These are phyloP conservation scores for Odontocerum albicorne DNA, from an alignment of 2,888 invertebrate species.

Conservation along the genomic window DNA sequence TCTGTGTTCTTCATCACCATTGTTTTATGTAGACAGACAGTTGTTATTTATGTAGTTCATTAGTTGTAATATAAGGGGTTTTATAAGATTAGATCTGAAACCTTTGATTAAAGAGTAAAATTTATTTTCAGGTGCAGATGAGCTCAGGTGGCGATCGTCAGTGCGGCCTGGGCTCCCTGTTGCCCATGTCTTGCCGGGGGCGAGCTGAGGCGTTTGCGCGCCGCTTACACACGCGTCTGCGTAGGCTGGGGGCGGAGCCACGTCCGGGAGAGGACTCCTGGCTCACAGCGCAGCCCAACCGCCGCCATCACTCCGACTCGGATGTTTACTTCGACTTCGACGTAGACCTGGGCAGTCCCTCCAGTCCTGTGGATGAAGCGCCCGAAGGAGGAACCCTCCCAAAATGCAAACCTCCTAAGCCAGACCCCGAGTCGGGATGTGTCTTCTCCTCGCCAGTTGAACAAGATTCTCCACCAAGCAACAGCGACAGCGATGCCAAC, in stretches of 20 bases:
- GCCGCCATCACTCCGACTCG: constrained; percentile 45
- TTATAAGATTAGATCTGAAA: no score
- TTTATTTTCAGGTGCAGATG: constrained; percentile 56
- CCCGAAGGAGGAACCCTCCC: constrained; percentile 59
- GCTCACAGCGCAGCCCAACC: constrained; percentile 40
- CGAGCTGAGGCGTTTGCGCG: constrained; percentile 81
- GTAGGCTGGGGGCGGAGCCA: constrained; percentile 64
- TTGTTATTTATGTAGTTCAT: no score
- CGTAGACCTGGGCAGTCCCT: constrained; percentile 67
- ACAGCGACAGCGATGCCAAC: constrained; percentile 49
- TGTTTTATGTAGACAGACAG: no score
- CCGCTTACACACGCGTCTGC: constrained; percentile 72
- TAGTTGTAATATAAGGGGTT: no score
- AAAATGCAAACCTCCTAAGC: constrained; percentile 51
- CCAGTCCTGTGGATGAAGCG: constrained; percentile 66
- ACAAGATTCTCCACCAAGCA: constrained; percentile 41
- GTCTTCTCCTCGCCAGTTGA: constrained; percentile 44
- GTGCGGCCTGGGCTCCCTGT: constrained; percentile 68
- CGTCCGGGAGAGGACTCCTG: constrained; percentile 51
- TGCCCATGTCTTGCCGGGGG: constrained; percentile 79
- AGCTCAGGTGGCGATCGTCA: constrained; percentile 57
- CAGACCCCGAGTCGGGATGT: constrained; percentile 54
- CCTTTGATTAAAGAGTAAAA: no score
- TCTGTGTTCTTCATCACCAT: no score
- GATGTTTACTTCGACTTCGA: constrained; percentile 68